Base-by-base conservation (phyloP, 2,797 vertebrate genomes). In the Ataeniobius toweri region DNA sequence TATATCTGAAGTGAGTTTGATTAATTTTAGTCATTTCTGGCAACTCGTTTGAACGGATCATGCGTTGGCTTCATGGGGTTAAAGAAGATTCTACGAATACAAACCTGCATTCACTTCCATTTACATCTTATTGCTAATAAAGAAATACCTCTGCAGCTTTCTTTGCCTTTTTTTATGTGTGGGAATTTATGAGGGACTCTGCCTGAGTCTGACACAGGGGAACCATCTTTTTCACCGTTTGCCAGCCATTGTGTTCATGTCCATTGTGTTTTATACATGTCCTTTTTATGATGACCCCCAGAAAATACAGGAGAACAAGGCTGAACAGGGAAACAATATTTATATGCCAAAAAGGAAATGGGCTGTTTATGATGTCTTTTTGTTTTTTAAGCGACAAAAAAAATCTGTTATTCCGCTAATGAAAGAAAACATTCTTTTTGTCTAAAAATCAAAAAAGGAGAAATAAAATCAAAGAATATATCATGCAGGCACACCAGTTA, bases 201-300 rank as follows among this genome's bases (percentile, higher is more conserved):
- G 50, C 28, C 69, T 26, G 55, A 16, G 41, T 87, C 73, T 80
- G 83, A 85, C 92, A 87, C 87, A 1, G 39, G 85, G 91, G 91
- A 92, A 91, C 89, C 77, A 22, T 87, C 80, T 86, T 83, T 91
- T 88, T 89, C 87, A 91, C 91, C 90, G 90, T 82, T 84, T 81
- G n/a, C 82, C 85, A 53, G 71, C 89, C 88, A 94, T 95, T 95
- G 93, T 94, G 78, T 92, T 89, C 89, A 80, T 86, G 87, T 80
- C 93, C 90, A 95, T 96, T 95, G 95, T 95, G 92, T 93, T 94
- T 94, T 88, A 90, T 89, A 86, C 84, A 69, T 74, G 87, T 90
- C 82, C 84, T 89, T 87, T 74, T 92, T 89, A 91, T 93, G 88
- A 93, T 91, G 86, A 91, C 88, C 88, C 88, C 87, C 77, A 81